Evolutionary conservation across 2,797 vertebrate species (phyloP), one percentile per base, ranked within the genome.

Genomic region (Octomys mimax): DNA sequence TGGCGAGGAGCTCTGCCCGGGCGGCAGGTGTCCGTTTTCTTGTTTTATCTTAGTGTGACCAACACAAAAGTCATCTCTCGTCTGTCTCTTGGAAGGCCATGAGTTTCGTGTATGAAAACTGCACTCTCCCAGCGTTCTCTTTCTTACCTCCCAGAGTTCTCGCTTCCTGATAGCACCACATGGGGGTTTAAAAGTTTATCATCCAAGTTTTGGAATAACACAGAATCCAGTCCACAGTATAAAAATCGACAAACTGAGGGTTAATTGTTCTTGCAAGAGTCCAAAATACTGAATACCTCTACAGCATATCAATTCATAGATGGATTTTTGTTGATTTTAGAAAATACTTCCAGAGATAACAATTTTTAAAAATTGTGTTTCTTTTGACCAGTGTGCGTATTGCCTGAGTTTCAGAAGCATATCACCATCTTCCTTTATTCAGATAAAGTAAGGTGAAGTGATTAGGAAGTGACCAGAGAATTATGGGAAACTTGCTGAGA

Each of bases 361-460:
- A 93, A 78, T 96, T 97, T 92, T 97, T 87, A 96, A 93, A 89
- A 96, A 95, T 77, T 6, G 79, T 2, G 8, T 36, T 97, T 97
- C 31, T 89, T 16, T 96, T 97, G 96, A 95, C 97, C 93, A 92
- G 54, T 91, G 81, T 97, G 85, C 49, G 95, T 94, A 95, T 96
- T 96, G 98, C 97, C 81, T 71, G 21, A 86, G 83, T 98, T 98
- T 97, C 96, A 98, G 97, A 98, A 97, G 94, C 87, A 95, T 96
- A 97, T 97, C 94, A 96, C 93, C 96, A 96, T 97, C 49, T 42
- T 94, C 92, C 97, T 78, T 94, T 87, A 97, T 97, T 96, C 87
- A 92, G 93, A 92, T 97, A 95, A 96, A 95, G 75, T 92, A 97
- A 98, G 97, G 80, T 96, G 79, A 98, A 98, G 97, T 96, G 97